These are phyloP conservation scores for Grallaria varia DNA, from an alignment of 2,113 vertebrate genomes.

Conservation along the genomic window DNA sequence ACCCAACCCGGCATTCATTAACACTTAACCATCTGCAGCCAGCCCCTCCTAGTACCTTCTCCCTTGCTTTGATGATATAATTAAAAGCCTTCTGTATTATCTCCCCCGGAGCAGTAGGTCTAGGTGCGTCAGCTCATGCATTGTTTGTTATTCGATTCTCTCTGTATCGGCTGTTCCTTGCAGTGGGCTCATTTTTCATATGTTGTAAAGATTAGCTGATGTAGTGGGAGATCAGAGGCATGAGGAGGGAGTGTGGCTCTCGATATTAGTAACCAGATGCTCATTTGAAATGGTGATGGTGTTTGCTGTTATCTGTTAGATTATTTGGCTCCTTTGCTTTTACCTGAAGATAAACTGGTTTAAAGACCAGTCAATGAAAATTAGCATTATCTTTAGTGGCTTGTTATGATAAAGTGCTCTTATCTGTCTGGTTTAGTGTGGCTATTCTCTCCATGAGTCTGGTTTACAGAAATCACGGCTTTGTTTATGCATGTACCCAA, in stretches of 20 bases:
- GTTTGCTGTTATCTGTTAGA: slow-evolving; percentile 47
- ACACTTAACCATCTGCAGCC: slow-evolving; percentile 52
- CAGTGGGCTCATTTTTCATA: neutral
- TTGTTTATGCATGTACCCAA: slow-evolving; percentile 66
- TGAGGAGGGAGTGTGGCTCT: neutral
- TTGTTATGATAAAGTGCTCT: slow-evolving; percentile 16
- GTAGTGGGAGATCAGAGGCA: slow-evolving; percentile 51
- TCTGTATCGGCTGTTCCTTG: slow-evolving; percentile 20
- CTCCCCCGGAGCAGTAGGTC: neutral
- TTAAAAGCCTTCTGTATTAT: slow-evolving; percentile 43
- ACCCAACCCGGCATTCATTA: slow-evolving; percentile 43
- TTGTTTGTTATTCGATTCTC: slow-evolving; percentile 4
- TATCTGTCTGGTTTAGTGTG: slow-evolving; percentile 34
- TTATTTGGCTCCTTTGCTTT: slow-evolving; percentile 48
- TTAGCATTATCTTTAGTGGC: slow-evolving; percentile 11
- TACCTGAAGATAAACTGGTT: slow-evolving; percentile 48
- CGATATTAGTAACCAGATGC: slow-evolving; percentile 43
- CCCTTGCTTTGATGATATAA: slow-evolving; percentile 50
- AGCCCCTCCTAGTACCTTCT: slow-evolving; percentile 40
- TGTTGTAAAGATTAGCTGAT: slow-evolving; percentile 39
- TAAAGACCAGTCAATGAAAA: slow-evolving; percentile 19
- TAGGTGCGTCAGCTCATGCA: slow-evolving; percentile 5
- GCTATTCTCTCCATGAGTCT: slow-evolving; percentile 17
- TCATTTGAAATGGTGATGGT: slow-evolving; percentile 54
- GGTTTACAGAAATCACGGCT: slow-evolving; percentile 45